Percentiles rank a stretch among this genome's conserved stretches.
phyloP scores from a whole-genome alignment of 2,797 vertebrate genomes.

The Telmatherina bonti region DNA sequence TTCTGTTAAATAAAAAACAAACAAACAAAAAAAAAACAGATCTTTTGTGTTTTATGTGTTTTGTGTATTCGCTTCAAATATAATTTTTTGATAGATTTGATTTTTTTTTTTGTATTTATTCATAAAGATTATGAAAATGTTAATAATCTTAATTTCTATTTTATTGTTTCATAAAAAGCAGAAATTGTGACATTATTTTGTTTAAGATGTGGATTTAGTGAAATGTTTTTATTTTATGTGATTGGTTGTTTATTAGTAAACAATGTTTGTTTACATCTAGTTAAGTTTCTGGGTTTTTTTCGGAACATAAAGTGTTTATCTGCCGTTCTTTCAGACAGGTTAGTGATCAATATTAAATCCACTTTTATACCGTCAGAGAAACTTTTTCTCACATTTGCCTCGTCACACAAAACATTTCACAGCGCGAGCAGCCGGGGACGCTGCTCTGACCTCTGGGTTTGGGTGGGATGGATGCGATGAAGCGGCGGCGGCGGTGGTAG shows the following conservation, averaged over 20 bases:
- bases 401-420: constrained; percentile 50
- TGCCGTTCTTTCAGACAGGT: not conserved
- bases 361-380: constrained; percentile 14
- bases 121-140: not conserved
- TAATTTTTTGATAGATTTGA: not conserved
- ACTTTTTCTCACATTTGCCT: not conserved
- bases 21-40: no score
- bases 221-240: not conserved
- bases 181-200: not conserved
- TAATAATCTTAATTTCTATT: not conserved
- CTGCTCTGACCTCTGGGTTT: constrained; percentile 14
- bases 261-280: no score
- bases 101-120: not conserved
- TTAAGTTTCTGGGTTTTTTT: no score
- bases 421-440: constrained; percentile 21
- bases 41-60: not conserved
- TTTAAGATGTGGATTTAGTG: not conserved
- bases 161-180: not conserved
- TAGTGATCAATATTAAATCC: constrained; percentile 12
- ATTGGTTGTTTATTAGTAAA: constrained; percentile 3
- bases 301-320: constrained; percentile 4
- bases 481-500: constrained; percentile 8
- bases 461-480: constrained; percentile 23
- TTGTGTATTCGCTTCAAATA: not conserved
- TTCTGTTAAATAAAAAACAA: not conserved